These are phyloP conservation scores for Leptogaster cylindrica DNA, from an alignment of 2,888 invertebrate genomes.

Conservation along the genomic window DNA sequence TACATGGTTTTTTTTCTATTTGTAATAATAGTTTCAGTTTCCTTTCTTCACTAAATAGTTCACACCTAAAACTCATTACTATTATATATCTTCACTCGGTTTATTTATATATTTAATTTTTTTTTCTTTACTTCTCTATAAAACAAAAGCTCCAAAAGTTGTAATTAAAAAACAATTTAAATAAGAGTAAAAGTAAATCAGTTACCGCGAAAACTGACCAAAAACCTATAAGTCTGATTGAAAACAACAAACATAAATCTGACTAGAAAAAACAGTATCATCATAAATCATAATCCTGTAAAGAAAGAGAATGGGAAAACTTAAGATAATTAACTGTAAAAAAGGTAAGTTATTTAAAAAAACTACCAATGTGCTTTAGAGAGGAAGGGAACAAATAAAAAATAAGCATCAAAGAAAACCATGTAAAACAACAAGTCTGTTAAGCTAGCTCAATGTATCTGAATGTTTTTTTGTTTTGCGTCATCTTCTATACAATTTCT, in stretches of 20 bases:
- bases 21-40: conserved; percentile 13
- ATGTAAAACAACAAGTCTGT: conserved; percentile 28
- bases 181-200: neutral
- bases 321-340: too few species aligned
- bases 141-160: conserved; percentile 9
- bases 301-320: neutral
- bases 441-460: neutral
- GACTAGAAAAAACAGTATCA: conserved; percentile 40
- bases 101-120: conserved; percentile 1
- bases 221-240: too few species aligned
- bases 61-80: neutral
- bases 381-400: neutral
- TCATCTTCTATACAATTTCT: conserved; percentile 12
- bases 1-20: conserved; percentile 38
- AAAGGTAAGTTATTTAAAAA: too few species aligned
- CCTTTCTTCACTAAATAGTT: conserved; percentile 9
- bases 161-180: conserved; percentile 1
- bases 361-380: too few species aligned
- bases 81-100: neutral
- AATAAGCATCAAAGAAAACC: conserved; percentile 9
- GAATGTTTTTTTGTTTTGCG: neutral
- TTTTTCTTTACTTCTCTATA: neutral
- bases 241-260: conserved; percentile 17
- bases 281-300: conserved; percentile 38
- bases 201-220: neutral